Percentiles rank a stretch among this genome's conserved stretches.
phyloP scores from a whole-genome alignment of 2,888 invertebrate species.

The Pammene fasciana region DNA sequence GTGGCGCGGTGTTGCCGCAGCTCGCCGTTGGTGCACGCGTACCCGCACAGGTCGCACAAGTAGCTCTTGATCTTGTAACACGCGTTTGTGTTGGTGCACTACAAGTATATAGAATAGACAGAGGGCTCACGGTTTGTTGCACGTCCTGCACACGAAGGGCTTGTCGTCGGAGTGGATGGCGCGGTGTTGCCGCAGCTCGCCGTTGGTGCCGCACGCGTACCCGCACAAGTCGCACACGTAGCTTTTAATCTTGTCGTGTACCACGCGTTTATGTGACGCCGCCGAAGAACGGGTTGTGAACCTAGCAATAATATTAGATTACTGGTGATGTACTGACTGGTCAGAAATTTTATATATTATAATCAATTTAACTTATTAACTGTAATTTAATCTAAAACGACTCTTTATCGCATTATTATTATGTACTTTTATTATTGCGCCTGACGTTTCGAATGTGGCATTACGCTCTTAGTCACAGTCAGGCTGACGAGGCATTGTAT shows the following conservation, averaged over 20 bases:
- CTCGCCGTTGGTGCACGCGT: slow-evolving; percentile 83
- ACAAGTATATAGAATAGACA: not conserved
- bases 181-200: slow-evolving; percentile 82
- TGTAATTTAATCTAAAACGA: too few species aligned
- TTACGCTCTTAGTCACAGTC: too few species aligned
- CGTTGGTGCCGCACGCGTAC: slow-evolving; percentile 83
- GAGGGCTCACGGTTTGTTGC: slow-evolving; percentile 72
- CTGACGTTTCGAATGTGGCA: too few species aligned
- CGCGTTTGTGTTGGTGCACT: slow-evolving; percentile 66
- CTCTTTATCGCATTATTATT: too few species aligned
- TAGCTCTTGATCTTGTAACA: slow-evolving; percentile 83
- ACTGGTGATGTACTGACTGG: too few species aligned
- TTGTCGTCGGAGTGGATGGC: slow-evolving; percentile 84
- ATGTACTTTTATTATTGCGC: too few species aligned
- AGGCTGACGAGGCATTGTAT: too few species aligned
- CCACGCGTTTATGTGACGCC: slow-evolving; percentile 79
- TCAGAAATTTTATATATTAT: too few species aligned
- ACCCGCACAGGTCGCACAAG: slow-evolving; percentile 83
- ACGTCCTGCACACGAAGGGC: slow-evolving; percentile 78
- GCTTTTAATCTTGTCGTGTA: slow-evolving; percentile 82
- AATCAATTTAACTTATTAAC: too few species aligned
- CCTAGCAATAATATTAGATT: slow-evolving; percentile 51
- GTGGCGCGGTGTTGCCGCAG: slow-evolving; percentile 83
- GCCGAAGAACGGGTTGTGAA: slow-evolving; percentile 81
- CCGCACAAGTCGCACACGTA: slow-evolving; percentile 84